These are phyloP conservation scores for Tachypleus tridentatus DNA, from an alignment of 1,140 invertebrate genomes.

Conservation along the genomic window DNA sequence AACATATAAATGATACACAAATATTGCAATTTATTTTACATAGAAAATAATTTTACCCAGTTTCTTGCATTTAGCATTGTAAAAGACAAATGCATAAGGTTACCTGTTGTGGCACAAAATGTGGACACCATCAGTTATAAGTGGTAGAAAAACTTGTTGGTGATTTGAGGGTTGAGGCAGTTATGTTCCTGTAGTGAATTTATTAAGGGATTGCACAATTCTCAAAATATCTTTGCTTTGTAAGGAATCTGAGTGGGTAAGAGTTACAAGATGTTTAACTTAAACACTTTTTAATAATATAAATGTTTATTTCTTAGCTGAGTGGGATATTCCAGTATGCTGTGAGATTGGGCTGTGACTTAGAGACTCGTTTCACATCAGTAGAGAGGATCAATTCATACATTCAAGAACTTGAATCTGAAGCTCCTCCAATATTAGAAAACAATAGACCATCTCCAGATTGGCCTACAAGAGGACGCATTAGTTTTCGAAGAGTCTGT, in stretches of 20 bases:
- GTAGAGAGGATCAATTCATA: conserved; percentile 45
- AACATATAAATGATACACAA: neutral
- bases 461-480: conserved; percentile 56
- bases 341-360: conserved; percentile 44
- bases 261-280: too few species aligned
- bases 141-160: too few species aligned
- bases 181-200: too few species aligned
- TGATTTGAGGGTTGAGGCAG: too few species aligned
- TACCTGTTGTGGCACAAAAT: too few species aligned
- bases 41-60: neutral
- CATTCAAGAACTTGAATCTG: conserved; percentile 29
- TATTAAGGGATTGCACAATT: too few species aligned
- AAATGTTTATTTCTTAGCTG: conserved; percentile 34
- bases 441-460: conserved; percentile 33
- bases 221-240: too few species aligned
- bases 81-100: too few species aligned
- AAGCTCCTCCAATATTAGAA: conserved; percentile 14
- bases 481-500: conserved; percentile 53
- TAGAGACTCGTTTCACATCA: conserved; percentile 52
- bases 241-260: too few species aligned
- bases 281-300: neutral
- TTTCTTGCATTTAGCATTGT: too few species aligned
- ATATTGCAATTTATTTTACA: conserved; percentile 2
- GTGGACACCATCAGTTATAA: too few species aligned
- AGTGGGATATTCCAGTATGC: conserved; percentile 54